Base-by-base conservation (phyloP, 2,113 vertebrate genomes). In the Oreamnos americanus region DNA sequence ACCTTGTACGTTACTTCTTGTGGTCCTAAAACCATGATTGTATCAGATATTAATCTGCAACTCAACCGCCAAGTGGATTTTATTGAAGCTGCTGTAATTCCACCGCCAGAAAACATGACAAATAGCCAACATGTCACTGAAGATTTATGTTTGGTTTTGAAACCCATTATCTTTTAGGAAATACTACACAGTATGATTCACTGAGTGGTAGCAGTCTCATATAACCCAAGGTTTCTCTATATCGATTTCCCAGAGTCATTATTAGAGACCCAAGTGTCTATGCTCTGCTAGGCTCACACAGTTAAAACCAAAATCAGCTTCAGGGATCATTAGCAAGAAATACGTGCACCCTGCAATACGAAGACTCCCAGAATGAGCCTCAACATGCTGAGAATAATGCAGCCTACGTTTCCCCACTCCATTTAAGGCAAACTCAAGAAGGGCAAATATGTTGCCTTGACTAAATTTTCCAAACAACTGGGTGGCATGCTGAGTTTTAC, bases 131-230 rank as follows among this genome's bases (percentile, higher is more conserved):
- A 76, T 93, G 87, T 30, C 97, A 90, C 87, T 95, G 87, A 96
- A 97, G 96, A 98, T 97, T 96, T 98, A 97, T 92, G 85, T 55
- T 98, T 97, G 81, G 49, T 98, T 99, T 98, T 98, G 95, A 98
- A 98, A 87, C 74, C 91, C 96, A 93, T 98, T 98, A 97, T 98
- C 81, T 60, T 97, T 91, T 97, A 95, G 96, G 92, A 89, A 76
- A 95, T 96, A 90, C 60, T 91, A 91, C 96, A 95, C 51, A 76
- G 36, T 79, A 60, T 98, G 97, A 98, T 97, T 98, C 85, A 96
- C 97, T 49, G 81, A 98, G 76, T 45, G 84, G 76, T 62, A 96
- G 91, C 87, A 96, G 96, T 97, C 79, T 97, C 89, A 43, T 90
- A 81, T 43, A 96, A 93, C 76, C 58, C 96, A 97, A 98, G 96